These are phyloP conservation scores for Falco cherrug DNA, from an alignment of 2,797 vertebrate genomes.

Conservation along the genomic window DNA sequence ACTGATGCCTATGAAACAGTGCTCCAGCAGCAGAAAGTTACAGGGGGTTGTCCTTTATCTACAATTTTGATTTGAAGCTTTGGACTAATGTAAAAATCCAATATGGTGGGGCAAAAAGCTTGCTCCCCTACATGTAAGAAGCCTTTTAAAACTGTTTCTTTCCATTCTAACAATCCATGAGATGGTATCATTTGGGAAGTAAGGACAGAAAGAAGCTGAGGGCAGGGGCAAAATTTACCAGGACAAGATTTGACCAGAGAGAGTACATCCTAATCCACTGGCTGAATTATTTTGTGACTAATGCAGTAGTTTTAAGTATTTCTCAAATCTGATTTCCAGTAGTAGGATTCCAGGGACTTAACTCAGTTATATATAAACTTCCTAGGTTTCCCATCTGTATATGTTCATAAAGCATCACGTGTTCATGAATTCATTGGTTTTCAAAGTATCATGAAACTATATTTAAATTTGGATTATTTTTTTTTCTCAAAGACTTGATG, in stretches of 20 bases:
- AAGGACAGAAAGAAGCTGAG: neutral
- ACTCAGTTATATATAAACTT: slow-evolving; percentile 34
- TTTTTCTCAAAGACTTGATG: neutral
- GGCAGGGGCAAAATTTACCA: neutral
- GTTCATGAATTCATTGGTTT: neutral
- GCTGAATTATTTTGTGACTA: slow-evolving; percentile 45
- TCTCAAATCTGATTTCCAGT: slow-evolving; percentile 32
- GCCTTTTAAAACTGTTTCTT: neutral
- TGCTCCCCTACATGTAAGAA: neutral
- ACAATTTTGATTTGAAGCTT: neutral
- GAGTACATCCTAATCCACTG: slow-evolving; percentile 41
- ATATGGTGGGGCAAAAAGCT: neutral
- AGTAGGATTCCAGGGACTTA: slow-evolving; percentile 44
- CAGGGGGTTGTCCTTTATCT: neutral
- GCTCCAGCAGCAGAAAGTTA: neutral
- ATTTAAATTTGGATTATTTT: neutral
- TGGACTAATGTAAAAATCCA: neutral
- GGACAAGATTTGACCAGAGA: neutral
- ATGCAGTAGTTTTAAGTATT: slow-evolving; percentile 16
- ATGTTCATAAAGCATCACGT: neutral
- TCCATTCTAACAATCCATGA: neutral
- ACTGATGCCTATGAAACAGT: neutral
- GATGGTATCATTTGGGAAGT: neutral
- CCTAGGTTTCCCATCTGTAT: slow-evolving; percentile 23
- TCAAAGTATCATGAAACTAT: neutral